These are phyloP conservation scores for Synanthedon myopaeformis DNA, from an alignment of 2,888 invertebrate species.

Conservation along the genomic window DNA sequence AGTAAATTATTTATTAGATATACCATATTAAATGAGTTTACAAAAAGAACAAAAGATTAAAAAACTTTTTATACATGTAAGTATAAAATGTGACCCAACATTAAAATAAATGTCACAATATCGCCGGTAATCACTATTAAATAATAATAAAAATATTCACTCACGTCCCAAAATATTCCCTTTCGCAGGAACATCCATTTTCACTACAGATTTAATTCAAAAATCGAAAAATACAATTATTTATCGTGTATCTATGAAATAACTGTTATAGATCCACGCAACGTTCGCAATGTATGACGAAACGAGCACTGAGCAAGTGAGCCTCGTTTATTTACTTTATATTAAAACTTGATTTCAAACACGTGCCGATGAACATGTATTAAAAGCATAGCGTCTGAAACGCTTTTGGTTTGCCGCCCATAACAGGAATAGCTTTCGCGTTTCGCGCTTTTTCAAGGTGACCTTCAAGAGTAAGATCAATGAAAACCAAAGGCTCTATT, in stretches of 20 bases:
- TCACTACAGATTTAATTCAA: slow-evolving; percentile 10
- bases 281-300: background rate
- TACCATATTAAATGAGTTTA: too few relatives aligned
- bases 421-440: slow-evolving; percentile 22
- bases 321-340: slow-evolving; percentile 4
- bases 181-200: slow-evolving; percentile 67
- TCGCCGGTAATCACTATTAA: background rate
- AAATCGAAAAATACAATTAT: background rate
- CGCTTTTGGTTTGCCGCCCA: slow-evolving; percentile 1
- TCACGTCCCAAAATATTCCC: slow-evolving; percentile 73
- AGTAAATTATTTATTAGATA: too few relatives aligned
- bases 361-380: slow-evolving; percentile 15
- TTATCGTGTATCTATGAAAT: background rate
- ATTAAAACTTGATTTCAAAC: slow-evolving; percentile 3
- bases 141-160: slow-evolving; percentile 20
- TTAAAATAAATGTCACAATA: too few relatives aligned
- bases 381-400: slow-evolving; percentile 3
- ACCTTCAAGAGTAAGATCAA: slow-evolving; percentile 43
- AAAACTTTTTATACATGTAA: too few relatives aligned
- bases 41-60: too few relatives aligned
- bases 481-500: slow-evolving; percentile 12
- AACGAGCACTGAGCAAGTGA: background rate
- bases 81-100: too few relatives aligned
- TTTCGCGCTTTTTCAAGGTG: slow-evolving; percentile 59
- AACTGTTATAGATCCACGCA: background rate